Evolutionary conservation across 2,888 invertebrate genomes (phyloP).

Genomic region (Agonopterix subpropinquella): DNA sequence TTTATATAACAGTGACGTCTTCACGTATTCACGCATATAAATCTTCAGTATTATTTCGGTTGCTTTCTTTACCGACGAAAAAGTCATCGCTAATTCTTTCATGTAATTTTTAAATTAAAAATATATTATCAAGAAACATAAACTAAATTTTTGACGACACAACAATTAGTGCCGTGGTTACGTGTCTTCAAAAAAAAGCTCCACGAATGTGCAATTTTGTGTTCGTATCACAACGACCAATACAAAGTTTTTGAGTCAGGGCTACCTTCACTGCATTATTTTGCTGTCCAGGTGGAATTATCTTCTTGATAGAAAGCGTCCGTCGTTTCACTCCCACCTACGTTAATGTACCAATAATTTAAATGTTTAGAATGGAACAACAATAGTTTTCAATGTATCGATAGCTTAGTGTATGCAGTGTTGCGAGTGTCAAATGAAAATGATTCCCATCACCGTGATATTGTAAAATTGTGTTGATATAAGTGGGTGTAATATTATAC

Average conservation of each 20-base stretch:
- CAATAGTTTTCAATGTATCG: background rate
- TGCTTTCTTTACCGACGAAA: no score
- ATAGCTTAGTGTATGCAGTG: no score
- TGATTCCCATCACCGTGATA: background rate
- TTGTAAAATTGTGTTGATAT: background rate
- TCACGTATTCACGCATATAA: no score
- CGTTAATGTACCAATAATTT: constrained; percentile 13
- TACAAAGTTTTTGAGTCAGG: constrained; percentile 19
- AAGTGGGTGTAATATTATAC: no score
- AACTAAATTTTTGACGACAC: background rate
- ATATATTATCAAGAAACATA: no score
- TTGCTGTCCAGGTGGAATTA: constrained; percentile 59
- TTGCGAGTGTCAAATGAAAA: no score
- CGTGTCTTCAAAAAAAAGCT: background rate
- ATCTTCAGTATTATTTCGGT: no score
- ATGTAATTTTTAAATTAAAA: no score
- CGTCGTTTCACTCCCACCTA: constrained; percentile 68
- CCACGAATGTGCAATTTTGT: constrained; percentile 19
- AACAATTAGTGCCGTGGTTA: background rate
- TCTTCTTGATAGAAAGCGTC: constrained; percentile 71
- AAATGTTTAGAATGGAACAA: background rate
- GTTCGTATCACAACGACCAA: constrained; percentile 47
- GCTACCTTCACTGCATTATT: constrained; percentile 56
- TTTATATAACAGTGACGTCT: no score
- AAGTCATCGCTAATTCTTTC: no score